phyloP scores from a whole-genome alignment of 2,113 vertebrate genomes.

The Oreochromis niloticus region DNA sequence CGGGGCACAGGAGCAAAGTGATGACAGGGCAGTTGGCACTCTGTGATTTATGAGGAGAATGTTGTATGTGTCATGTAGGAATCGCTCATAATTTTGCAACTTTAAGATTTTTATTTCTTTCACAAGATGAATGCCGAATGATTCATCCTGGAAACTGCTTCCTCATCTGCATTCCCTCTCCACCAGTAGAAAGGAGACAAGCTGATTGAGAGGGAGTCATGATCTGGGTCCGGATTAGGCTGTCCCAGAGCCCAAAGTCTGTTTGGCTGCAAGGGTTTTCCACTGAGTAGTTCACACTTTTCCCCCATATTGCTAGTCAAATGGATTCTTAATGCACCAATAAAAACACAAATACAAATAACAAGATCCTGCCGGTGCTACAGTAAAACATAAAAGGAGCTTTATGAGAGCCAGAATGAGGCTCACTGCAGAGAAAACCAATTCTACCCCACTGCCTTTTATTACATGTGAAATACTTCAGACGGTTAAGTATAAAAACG shows the following conservation, averaged over 20 bases:
- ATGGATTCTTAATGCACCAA: constrained; percentile 18
- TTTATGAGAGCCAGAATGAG: constrained; percentile 8
- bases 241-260: constrained; percentile 8
- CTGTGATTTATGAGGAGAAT: background rate
- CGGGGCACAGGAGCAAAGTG: background rate
- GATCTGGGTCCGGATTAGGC: constrained; percentile 23
- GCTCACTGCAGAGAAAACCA: background rate
- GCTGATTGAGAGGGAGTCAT: constrained; percentile 9
- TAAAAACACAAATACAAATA: constrained; percentile 33
- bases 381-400: constrained; percentile 19
- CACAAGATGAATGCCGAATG: background rate
- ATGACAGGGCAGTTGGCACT: background rate
- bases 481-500: background rate
- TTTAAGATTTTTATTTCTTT: background rate
- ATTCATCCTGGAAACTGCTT: constrained; percentile 8
- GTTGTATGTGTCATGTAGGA: background rate
- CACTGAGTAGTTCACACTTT: constrained; percentile 9
- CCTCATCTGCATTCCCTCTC: background rate
- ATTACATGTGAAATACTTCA: background rate
- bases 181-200: background rate
- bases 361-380: background rate
- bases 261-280: constrained; percentile 46
- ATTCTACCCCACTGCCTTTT: background rate
- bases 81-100: background rate
- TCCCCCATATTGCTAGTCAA: background rate